Conservation (phyloP, 2,797 vertebrate genomes). For the Syncerus caffer region DNA sequence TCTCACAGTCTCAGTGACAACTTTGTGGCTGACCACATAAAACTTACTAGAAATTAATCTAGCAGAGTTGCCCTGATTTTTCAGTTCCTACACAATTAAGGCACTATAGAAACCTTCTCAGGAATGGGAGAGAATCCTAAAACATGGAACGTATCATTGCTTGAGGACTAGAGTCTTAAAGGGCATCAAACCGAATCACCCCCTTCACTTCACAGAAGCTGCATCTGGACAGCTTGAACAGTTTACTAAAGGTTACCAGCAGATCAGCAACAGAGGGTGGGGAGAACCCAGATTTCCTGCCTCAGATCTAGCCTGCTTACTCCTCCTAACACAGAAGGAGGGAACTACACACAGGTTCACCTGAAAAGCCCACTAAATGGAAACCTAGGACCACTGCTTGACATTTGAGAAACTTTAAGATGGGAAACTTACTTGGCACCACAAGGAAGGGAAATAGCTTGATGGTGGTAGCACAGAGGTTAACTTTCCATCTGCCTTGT, state of each 20-base stretch:
- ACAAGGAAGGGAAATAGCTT: not conserved
- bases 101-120: not conserved
- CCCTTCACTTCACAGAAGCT: not conserved
- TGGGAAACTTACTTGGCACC: not conserved
- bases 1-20: not conserved
- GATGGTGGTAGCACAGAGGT: fast-evolving
- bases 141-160: not conserved
- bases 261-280: not conserved
- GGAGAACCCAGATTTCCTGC: not conserved
- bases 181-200: not conserved
- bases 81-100: not conserved
- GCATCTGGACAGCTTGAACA: not conserved
- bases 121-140: not conserved
- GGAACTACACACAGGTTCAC: not conserved
- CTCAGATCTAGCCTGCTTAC: not conserved
- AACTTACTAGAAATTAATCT: not conserved
- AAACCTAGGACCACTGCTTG: not conserved
- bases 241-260: not conserved
- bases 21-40: not conserved
- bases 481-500: not conserved
- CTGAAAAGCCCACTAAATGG: not conserved
- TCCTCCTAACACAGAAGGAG: not conserved
- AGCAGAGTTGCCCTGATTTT: not conserved
- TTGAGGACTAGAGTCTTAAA: not conserved
- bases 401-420: not conserved